Percentiles rank a stretch among this genome's conserved stretches.
These are phyloP conservation scores for Brotula barbata DNA, from an alignment of 2,797 vertebrate species.

Conservation along the genomic window DNA sequence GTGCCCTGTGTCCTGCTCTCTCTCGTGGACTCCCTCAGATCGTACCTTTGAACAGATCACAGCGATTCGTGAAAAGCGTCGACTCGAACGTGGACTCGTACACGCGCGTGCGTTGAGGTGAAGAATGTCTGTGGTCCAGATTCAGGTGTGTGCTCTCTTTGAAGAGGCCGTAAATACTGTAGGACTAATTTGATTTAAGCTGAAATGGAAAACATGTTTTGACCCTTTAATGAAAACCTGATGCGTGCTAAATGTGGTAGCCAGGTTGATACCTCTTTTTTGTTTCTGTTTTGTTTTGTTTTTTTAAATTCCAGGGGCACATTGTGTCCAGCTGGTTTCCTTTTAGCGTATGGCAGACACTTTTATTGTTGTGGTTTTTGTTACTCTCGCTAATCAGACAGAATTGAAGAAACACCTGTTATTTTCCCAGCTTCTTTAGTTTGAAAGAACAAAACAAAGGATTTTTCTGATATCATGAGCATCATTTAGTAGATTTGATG, in stretches of 20 bases:
- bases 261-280: conserved; percentile 55
- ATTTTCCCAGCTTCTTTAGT: conserved; percentile 3
- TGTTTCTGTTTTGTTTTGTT: neutral
- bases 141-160: conserved; percentile 52
- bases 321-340: conserved; percentile 59
- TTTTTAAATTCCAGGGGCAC: conserved; percentile 21
- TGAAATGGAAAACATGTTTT: conserved; percentile 75
- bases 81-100: no score
- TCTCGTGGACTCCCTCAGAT: no score
- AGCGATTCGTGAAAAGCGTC: no score
- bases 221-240: conserved; percentile 67
- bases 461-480: conserved; percentile 22
- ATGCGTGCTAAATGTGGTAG: conserved; percentile 60
- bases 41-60: no score
- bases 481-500: conserved; percentile 19
- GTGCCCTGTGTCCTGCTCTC: no score
- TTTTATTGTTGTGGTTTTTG: conserved; percentile 40
- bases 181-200: conserved; percentile 74
- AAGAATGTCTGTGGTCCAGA: conserved; percentile 35
- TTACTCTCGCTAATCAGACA: conserved; percentile 29
- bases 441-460: conserved; percentile 42
- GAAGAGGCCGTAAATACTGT: conserved; percentile 63
- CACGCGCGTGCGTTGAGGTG: neutral
- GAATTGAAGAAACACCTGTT: conserved; percentile 48
- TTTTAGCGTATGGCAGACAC: conserved; percentile 21